Evolutionary conservation across 1,140 invertebrate species (phyloP).

Genomic region (Agrypnia vestita): DNA sequence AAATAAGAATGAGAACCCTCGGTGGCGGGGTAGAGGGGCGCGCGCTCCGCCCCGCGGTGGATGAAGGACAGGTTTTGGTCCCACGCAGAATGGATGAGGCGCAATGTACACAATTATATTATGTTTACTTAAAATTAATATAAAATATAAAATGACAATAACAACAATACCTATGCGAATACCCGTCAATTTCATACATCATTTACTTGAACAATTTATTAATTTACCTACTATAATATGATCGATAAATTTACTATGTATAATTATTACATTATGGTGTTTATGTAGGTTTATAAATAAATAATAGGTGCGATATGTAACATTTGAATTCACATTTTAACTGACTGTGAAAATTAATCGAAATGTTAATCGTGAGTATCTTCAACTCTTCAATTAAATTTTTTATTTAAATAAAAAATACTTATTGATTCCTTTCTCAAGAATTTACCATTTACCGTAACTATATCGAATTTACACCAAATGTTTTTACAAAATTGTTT

Average conservation of each 20-base stretch:
- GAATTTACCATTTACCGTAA: neutral
- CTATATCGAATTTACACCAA: slow-evolving; percentile 10
- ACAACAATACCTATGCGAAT: slow-evolving; percentile 54
- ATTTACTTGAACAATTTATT: slow-evolving; percentile 39
- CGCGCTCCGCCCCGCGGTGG: neutral
- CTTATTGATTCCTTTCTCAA: slow-evolving; percentile 7
- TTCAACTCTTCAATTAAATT: neutral
- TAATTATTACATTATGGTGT: slow-evolving; percentile 31
- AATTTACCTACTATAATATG: slow-evolving; percentile 5
- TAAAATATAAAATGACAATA: slow-evolving; percentile 55
- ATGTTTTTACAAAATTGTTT: slow-evolving; percentile 12
- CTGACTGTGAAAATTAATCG: slow-evolving; percentile 12
- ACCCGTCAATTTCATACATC: slow-evolving; percentile 53
- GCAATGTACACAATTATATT: slow-evolving; percentile 36
- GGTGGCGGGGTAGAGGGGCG: no score
- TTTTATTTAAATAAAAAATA: slow-evolving; percentile 8
- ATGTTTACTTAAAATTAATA: slow-evolving; percentile 57
- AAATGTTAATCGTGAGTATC: neutral
- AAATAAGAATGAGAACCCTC: no score
- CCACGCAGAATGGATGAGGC: slow-evolving; percentile 56
- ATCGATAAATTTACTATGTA: slow-evolving; percentile 22
- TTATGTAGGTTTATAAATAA: slow-evolving; percentile 1
- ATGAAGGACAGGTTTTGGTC: slow-evolving; percentile 59
- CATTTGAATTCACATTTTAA: slow-evolving; percentile 41
- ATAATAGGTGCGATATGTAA: slow-evolving; percentile 36